Percentiles rank a stretch among this genome's conserved stretches.
Conservation (phyloP, 2,797 vertebrate species). For the Leptatherina wallacei region DNA sequence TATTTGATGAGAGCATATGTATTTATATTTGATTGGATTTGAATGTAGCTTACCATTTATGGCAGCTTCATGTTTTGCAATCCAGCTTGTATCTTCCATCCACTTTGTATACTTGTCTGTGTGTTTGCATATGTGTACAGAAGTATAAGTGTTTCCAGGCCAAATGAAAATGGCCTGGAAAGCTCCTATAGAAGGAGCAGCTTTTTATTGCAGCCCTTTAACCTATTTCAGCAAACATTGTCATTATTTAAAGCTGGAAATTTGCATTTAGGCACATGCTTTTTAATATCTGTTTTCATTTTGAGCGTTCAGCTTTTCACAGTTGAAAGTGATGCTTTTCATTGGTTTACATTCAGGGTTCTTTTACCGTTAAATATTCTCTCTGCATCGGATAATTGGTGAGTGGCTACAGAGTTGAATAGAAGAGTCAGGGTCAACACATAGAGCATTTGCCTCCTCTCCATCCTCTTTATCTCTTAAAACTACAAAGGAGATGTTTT, state of each 20-base stretch:
- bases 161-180: background rate
- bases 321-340: slow-evolving; percentile 19
- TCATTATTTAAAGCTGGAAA: background rate
- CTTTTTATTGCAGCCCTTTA: slow-evolving; percentile 5
- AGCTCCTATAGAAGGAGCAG: background rate
- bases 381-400: slow-evolving; percentile 34
- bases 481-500: slow-evolving; percentile 54
- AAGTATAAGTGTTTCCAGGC: background rate
- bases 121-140: slow-evolving; percentile 31
- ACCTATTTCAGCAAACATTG: background rate
- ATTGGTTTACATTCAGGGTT: slow-evolving; percentile 31
- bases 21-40: background rate
- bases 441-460: slow-evolving; percentile 51
- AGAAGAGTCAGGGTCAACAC: slow-evolving; percentile 43
- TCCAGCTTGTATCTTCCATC: background rate
- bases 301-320: slow-evolving; percentile 5
- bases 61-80: background rate
- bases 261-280: slow-evolving; percentile 4
- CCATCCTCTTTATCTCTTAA: slow-evolving; percentile 28
- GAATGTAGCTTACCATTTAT: background rate
- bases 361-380: slow-evolving; percentile 34
- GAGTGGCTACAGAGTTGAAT: slow-evolving; percentile 41
- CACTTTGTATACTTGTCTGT: background rate
- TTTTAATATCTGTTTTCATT: background rate
- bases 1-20: background rate